Evolutionary conservation across 2,113 vertebrate species (phyloP).

Genomic region (Nyctibius bracteatus): DNA sequence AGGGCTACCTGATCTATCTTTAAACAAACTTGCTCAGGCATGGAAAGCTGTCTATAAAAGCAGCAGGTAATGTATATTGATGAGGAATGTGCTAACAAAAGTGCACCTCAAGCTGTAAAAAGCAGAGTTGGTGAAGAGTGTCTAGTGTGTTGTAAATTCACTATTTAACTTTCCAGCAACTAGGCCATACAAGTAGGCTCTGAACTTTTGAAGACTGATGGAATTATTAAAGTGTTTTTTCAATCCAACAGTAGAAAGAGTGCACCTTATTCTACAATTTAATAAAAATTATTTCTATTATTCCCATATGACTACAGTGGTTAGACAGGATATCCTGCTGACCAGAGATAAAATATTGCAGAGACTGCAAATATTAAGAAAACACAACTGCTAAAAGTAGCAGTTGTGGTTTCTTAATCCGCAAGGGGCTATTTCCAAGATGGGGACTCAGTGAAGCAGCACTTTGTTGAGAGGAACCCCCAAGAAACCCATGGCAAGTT

Average conservation of each 20-base stretch:
- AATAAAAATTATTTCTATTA: background rate
- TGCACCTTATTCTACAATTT: background rate
- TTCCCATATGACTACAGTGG: background rate
- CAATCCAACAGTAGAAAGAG: background rate
- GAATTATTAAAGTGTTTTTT: background rate
- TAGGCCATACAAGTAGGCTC: background rate
- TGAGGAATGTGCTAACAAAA: background rate
- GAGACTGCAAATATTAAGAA: too few species aligned
- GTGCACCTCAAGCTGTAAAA: background rate
- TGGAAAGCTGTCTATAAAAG: background rate
- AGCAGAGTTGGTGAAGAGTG: background rate
- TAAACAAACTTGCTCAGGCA: background rate
- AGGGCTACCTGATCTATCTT: background rate
- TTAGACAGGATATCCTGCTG: background rate
- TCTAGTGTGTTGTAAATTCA: background rate
- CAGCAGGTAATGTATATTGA: background rate
- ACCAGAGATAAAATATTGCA: background rate
- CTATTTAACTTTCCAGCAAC: background rate
- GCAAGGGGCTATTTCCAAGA: slow-evolving; percentile 6
- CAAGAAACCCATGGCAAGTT: slow-evolving; percentile 3
- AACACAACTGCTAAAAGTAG: too few species aligned
- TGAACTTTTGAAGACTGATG: background rate
- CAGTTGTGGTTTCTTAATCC: slow-evolving; percentile 1
- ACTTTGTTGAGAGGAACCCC: background rate
- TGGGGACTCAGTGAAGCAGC: background rate